These are phyloP conservation scores for Pandion haliaetus DNA, from an alignment of 2,113 vertebrate species.

Conservation along the genomic window DNA sequence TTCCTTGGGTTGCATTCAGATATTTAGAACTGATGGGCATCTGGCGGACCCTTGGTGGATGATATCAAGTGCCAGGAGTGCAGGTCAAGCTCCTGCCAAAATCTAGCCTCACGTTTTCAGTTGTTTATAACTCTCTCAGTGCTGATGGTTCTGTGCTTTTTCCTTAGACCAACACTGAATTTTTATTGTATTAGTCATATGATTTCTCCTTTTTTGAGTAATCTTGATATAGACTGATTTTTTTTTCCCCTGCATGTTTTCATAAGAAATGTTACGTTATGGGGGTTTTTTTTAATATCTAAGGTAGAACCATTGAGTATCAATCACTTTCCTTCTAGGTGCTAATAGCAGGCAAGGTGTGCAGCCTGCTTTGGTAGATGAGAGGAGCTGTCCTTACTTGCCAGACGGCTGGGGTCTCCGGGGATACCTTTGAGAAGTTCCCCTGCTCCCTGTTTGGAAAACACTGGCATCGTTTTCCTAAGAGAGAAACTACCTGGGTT, in stretches of 20 bases:
- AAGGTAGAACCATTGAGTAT: neutral
- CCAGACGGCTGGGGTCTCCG: neutral
- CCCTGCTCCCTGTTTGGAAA: neutral
- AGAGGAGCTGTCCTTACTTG: neutral
- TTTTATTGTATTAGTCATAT: neutral
- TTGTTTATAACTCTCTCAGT: neutral
- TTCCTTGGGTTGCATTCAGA: neutral
- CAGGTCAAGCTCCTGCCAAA: neutral
- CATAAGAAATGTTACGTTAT: neutral
- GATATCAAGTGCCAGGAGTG: neutral
- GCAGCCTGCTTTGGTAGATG: neutral
- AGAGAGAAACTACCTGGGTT: neutral
- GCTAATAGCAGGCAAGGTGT: neutral
- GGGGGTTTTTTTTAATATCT: accelerated
- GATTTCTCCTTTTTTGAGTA: neutral
- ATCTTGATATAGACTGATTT: neutral
- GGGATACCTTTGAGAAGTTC: neutral
- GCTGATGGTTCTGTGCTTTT: neutral
- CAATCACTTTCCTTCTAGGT: neutral
- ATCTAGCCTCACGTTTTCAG: neutral
- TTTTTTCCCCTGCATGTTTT: neutral
- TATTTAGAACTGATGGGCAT: conserved; percentile 1
- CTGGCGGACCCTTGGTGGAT: neutral
- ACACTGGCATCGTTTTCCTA: neutral
- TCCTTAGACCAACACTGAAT: neutral